Evolutionary conservation across 1,140 invertebrate species (phyloP).

Genomic region (Harpegnathos saltator): DNA sequence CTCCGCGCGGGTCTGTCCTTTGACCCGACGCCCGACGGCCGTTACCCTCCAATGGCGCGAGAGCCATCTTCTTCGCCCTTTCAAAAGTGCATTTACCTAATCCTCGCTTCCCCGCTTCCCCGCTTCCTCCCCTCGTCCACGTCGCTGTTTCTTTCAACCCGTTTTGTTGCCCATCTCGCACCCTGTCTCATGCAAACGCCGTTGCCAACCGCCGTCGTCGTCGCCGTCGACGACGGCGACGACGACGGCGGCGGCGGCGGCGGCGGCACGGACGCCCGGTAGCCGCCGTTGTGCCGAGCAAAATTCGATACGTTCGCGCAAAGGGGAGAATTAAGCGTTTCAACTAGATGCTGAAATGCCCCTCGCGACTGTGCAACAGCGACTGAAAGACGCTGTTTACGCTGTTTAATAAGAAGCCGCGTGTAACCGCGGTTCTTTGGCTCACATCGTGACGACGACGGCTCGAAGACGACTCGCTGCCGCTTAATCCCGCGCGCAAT

Average conservation of each 20-base stretch:
- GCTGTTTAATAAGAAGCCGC: background rate
- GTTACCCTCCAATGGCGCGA: constrained; percentile 8
- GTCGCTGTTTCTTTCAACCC: constrained; percentile 64
- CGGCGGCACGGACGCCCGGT: background rate
- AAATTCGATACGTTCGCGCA: background rate
- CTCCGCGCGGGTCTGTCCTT: constrained; percentile 31
- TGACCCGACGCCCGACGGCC: background rate
- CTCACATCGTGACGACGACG: too few relatives aligned
- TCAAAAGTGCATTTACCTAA: constrained; percentile 69
- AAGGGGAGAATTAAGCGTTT: constrained; percentile 14
- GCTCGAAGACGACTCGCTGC: background rate
- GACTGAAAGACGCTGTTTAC: too few relatives aligned
- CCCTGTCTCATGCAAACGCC: constrained; percentile 19
- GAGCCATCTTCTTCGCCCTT: constrained; percentile 57
- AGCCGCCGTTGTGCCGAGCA: background rate
- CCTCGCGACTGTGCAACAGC: background rate
- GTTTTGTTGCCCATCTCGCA: constrained; percentile 52
- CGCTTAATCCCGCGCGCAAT: background rate
- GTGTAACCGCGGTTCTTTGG: background rate
- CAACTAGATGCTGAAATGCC: background rate
- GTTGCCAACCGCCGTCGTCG: constrained; percentile 32
- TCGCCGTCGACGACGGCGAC: background rate
- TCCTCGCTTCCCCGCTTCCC: constrained; percentile 30
- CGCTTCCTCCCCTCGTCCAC: constrained; percentile 43
- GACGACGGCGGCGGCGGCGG: too few relatives aligned